Base-by-base conservation (phyloP, 2,113 vertebrate genomes). In the Pollimyrus isidori region DNA sequence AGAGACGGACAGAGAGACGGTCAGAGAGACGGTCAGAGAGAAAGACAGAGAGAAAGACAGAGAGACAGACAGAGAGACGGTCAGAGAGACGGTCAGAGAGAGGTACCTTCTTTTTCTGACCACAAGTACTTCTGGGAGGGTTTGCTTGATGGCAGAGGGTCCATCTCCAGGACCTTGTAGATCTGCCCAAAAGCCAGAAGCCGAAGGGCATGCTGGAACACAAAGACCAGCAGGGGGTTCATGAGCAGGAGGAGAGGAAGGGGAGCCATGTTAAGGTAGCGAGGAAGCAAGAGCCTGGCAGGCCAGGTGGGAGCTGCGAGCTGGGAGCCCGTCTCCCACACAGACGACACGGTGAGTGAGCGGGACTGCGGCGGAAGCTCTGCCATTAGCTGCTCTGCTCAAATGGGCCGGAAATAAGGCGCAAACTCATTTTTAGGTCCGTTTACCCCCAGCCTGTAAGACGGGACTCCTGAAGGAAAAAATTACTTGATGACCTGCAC, bases 101-200 rank as follows among this genome's bases (percentile, higher is more conserved):
- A 94, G 95, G 91, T 90, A 99, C 98, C 98, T 96, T 99, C 98
- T 97, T 98, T 99, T 92, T 99, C 98, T 93, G 96, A 96, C 98
- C 98, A 99, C 42, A 97, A 96, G 92, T 97, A 99, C 95, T 99
- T 99, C 94, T 99, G 98, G 93, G 97, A 97, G 83, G 98, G 97
- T 93, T 99, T 99, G 95, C 96, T 98, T 93, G 97, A 98, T 89
- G 98, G 98, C 88, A 99, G 97, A 87, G 98, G 97, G 65, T 99
- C 98, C 98, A 99, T 99, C 93, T 99, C 98, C 94, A 99, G 93
- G 91, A 99, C 97, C 93, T 98, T 99, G 94, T 98, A 99, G 94
- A 99, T 99, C 93, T 99, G 98, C 91, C 98, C 98, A 89, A 99
- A 99, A 7, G 98, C 98, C 94, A 99, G 98, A 90, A 98, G 96